These are phyloP conservation scores for Epirrita christyi DNA, from an alignment of 2,888 invertebrate genomes.

Conservation along the genomic window DNA sequence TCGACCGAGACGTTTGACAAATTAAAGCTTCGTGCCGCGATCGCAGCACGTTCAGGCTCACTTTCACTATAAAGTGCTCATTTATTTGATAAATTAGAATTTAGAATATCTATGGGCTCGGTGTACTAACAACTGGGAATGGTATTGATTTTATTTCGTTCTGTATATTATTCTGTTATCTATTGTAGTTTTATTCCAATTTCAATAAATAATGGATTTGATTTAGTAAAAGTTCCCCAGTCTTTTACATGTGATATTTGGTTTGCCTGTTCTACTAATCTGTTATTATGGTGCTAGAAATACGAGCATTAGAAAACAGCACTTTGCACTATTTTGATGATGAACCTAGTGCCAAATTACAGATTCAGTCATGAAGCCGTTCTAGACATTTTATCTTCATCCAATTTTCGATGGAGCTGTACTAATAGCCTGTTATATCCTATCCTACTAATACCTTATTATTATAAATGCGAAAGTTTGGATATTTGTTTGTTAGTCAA, in stretches of 20 bases:
- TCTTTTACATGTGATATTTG: no score
- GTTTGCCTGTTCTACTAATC: neutral
- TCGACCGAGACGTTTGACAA: conserved; percentile 48
- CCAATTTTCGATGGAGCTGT: no score
- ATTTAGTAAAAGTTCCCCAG: no score
- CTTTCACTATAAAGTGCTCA: conserved; percentile 58
- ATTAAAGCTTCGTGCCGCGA: conserved; percentile 53
- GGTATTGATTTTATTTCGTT: conserved; percentile 18
- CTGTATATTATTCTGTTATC: neutral
- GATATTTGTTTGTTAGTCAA: no score
- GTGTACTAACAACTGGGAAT: conserved; percentile 27
- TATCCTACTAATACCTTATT: no score
- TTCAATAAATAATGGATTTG: no score
- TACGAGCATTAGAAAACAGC: no score
- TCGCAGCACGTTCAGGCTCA: conserved; percentile 49
- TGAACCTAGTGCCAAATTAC: neutral
- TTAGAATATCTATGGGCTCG: conserved; percentile 34
- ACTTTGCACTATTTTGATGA: no score
- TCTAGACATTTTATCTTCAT: conserved; percentile 17
- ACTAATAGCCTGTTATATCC: no score
- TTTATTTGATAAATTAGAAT: conserved; percentile 53
- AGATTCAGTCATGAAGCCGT: conserved; percentile 7
- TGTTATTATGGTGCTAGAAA: no score
- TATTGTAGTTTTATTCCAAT: neutral
- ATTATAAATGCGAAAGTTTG: no score